Percentiles rank a stretch among this genome's conserved stretches.
These are phyloP conservation scores for Anoplopoma fimbria DNA, from an alignment of 2,113 vertebrate species.

Conservation along the genomic window DNA sequence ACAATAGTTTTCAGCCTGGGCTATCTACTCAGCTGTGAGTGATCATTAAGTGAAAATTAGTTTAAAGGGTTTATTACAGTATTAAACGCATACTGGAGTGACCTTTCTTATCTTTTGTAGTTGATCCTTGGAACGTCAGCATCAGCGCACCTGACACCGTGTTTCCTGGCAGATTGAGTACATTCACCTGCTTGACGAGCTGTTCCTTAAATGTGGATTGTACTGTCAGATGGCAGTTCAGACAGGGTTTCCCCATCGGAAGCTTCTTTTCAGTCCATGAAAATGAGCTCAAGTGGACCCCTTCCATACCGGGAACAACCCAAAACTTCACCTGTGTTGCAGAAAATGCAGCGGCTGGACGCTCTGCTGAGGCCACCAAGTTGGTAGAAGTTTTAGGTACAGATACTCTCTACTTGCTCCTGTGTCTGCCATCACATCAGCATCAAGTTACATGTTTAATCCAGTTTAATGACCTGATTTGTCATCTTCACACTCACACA, in stretches of 20 bases:
- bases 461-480: neutral
- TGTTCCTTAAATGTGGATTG: slow-evolving; percentile 64
- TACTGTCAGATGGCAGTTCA: slow-evolving; percentile 58
- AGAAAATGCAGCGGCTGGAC: slow-evolving; percentile 45
- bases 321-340: slow-evolving; percentile 70
- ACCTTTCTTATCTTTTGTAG: slow-evolving; percentile 15
- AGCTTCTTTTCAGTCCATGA: slow-evolving; percentile 31
- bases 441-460: neutral
- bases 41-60: neutral
- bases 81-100: neutral
- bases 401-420: neutral
- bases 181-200: slow-evolving; percentile 53
- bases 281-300: slow-evolving; percentile 58
- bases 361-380: slow-evolving; percentile 54
- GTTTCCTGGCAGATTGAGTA: slow-evolving; percentile 27
- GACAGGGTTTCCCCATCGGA: slow-evolving; percentile 47
- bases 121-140: slow-evolving; percentile 56
- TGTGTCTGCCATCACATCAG: neutral
- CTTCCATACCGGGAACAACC: slow-evolving; percentile 40
- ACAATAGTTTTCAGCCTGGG: slow-evolving; percentile 44
- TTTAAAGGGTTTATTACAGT: neutral
- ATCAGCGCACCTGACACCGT: slow-evolving; percentile 53
- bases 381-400: slow-evolving; percentile 64
- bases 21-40: slow-evolving; percentile 61
- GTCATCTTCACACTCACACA: slow-evolving; percentile 9